A percentile compares a stretch with the other conserved stretches of the same genome.
These are phyloP conservation scores for Cryptoprocta ferox DNA, from an alignment of 2,797 vertebrate species.

Conservation along the genomic window DNA sequence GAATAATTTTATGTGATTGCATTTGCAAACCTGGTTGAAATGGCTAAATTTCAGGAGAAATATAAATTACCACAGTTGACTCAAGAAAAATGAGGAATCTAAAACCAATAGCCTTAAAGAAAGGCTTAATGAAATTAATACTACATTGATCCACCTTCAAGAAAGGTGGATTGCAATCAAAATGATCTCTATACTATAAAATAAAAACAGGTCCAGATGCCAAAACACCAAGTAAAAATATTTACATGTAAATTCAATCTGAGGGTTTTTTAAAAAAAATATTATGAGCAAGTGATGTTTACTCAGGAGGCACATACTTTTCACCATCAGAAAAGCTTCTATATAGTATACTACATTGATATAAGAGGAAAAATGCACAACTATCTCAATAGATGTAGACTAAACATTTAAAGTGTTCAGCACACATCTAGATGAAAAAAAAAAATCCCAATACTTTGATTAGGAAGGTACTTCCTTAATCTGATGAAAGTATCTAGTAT, in stretches of 20 bases:
- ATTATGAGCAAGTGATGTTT: neutral
- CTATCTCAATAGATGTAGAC: neutral
- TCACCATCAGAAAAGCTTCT: neutral
- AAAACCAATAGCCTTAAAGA: neutral
- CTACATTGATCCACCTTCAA: neutral
- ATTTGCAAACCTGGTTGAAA: constrained; percentile 49
- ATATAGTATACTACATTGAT: neutral
- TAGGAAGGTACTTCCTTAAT: neutral
- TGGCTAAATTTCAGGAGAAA: constrained; percentile 3
- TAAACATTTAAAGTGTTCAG: neutral
- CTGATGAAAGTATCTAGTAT: neutral
- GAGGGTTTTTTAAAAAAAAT: neutral
- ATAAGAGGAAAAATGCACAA: neutral
- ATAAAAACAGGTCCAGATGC: neutral
- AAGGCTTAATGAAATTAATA: no score
- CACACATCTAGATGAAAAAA: neutral
- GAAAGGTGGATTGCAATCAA: neutral
- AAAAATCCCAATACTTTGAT: neutral
- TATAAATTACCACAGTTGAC: neutral
- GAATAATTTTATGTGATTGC: neutral
- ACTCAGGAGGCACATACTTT: neutral
- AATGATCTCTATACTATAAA: neutral
- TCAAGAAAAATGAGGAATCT: constrained; percentile 36
- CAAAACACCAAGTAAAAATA: constrained; percentile 51
- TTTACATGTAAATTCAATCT: neutral